Percentiles rank a stretch among this genome's conserved stretches.
phyloP scores from a whole-genome alignment of 1,140 invertebrate species.

The Neotoxoptera formosana region DNA sequence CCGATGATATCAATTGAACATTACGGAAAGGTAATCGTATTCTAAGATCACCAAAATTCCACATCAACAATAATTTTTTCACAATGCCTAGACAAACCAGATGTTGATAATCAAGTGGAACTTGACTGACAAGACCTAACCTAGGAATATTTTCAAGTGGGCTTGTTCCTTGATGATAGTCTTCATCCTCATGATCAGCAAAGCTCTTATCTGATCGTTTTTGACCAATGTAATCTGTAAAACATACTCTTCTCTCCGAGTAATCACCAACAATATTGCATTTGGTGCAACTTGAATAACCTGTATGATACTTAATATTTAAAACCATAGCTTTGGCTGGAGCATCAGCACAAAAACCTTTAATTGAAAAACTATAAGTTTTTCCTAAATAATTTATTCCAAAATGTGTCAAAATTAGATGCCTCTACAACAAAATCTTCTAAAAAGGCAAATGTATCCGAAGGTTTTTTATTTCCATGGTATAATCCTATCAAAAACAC shows the following conservation, averaged over 20 bases:
- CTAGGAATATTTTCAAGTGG: conserved; percentile 60
- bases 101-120: conserved; percentile 60
- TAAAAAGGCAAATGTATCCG: conserved; percentile 58
- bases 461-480: conserved; percentile 60
- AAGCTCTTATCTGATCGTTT: conserved; percentile 61
- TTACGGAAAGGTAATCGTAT: conserved; percentile 27
- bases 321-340: conserved; percentile 61
- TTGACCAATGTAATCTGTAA: conserved; percentile 59
- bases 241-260: conserved; percentile 60
- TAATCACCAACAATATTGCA: conserved; percentile 61
- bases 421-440: conserved; percentile 60
- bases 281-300: conserved; percentile 61
- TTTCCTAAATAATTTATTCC: conserved; percentile 55
- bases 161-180: conserved; percentile 62
- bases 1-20: conserved; percentile 53
- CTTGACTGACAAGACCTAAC: conserved; percentile 61
- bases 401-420: conserved; percentile 51
- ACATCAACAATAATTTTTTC: conserved; percentile 62
- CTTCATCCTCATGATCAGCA: conserved; percentile 60
- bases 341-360: conserved; percentile 61
- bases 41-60: conserved; percentile 59
- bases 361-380: conserved; percentile 57
- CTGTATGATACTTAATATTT: conserved; percentile 60
- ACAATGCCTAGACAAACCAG: conserved; percentile 64
- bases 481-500: conserved; percentile 60